These are phyloP conservation scores for Pogoniulus pusillus DNA, from an alignment of 2,797 vertebrate species.

Conservation along the genomic window DNA sequence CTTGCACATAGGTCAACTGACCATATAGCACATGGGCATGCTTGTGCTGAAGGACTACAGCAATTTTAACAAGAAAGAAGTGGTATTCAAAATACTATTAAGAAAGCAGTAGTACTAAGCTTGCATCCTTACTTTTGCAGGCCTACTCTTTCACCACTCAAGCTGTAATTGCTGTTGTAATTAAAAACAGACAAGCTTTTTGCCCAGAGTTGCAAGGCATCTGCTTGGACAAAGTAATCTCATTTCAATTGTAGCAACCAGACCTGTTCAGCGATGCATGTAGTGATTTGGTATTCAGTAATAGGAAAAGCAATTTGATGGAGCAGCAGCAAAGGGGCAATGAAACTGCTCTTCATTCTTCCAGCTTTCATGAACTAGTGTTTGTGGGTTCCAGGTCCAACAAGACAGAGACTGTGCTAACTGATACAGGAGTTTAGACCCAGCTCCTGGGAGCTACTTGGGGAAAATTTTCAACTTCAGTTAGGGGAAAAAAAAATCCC, in stretches of 20 bases:
- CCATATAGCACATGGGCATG: rapidly evolving
- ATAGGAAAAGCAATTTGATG: neutral
- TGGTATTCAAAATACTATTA: neutral
- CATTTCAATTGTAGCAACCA: neutral
- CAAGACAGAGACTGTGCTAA: neutral
- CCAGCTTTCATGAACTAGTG: neutral
- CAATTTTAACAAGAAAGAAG: neutral
- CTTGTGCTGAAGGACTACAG: neutral
- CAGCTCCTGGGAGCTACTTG: neutral
- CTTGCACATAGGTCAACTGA: neutral
- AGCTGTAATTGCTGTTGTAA: neutral
- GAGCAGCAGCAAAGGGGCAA: slow-evolving; percentile 8
- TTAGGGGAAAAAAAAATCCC: neutral
- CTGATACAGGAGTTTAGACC: neutral
- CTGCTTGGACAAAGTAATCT: neutral
- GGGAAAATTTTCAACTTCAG: neutral
- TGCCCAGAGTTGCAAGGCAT: neutral
- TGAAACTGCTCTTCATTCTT: neutral
- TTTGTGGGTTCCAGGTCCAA: neutral
- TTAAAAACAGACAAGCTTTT: neutral
- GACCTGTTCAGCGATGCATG: neutral
- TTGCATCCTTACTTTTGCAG: neutral
- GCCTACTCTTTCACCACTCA: neutral
- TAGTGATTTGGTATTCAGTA: neutral
- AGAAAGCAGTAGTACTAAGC: neutral